Evolutionary conservation across 2,113 vertebrate genomes (phyloP).

Genomic region (Percina caprodes): DNA sequence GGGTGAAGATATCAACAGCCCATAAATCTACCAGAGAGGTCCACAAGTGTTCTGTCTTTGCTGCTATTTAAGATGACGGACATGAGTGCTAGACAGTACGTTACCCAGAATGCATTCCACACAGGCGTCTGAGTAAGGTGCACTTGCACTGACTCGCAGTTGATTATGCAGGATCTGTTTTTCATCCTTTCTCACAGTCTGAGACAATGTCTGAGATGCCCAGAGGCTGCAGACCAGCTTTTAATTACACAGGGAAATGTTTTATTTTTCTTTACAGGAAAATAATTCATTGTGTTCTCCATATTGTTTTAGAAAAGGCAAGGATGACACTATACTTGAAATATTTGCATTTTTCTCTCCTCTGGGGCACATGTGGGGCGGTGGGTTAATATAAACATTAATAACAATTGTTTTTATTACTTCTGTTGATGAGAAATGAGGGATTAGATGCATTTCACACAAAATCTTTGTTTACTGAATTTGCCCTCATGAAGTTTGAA

Average conservation of each 20-base stretch:
- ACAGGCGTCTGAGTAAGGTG: conserved; percentile 73
- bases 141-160: conserved; percentile 72
- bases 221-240: conserved; percentile 74
- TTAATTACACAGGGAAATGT: conserved; percentile 80
- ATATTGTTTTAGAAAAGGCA: conserved; percentile 64
- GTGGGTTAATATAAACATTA: conserved; percentile 50
- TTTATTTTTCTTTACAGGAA: conserved; percentile 65
- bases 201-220: conserved; percentile 67
- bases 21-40: conserved; percentile 69
- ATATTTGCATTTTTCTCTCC: conserved; percentile 68
- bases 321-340: conserved; percentile 41
- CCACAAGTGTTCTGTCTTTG: conserved; percentile 71
- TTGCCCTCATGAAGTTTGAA: conserved; percentile 28
- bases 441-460: conserved; percentile 31
- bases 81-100: conserved; percentile 63
- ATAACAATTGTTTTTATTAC: conserved; percentile 67
- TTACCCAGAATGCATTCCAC: conserved; percentile 78
- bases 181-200: conserved; percentile 76
- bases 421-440: conserved; percentile 61
- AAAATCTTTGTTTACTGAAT: conserved; percentile 18
- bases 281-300: conserved; percentile 62
- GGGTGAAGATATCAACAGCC: conserved; percentile 61
- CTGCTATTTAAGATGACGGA: conserved; percentile 71
- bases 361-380: conserved; percentile 44
- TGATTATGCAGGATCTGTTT: conserved; percentile 78